A percentile compares a stretch with the other conserved stretches of the same genome.
phyloP scores from a whole-genome alignment of 2,113 vertebrate genomes.

The Amblyornis subalaris region DNA sequence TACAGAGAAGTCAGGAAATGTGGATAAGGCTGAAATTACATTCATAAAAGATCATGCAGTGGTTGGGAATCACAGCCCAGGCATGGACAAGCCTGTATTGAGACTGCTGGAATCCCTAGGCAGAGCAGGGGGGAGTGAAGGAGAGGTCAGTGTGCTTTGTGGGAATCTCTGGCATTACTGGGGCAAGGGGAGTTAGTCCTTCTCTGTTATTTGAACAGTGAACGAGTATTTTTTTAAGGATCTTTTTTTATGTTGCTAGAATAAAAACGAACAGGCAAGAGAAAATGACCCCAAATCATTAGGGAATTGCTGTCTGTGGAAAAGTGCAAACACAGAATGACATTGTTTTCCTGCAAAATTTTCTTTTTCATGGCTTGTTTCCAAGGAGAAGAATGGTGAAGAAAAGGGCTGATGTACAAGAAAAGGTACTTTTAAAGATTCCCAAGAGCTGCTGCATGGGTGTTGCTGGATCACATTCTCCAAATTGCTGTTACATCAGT shows the following conservation, averaged over 20 bases:
- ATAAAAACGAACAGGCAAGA: constrained; percentile 15
- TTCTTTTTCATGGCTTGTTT: background rate
- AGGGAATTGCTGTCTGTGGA: background rate
- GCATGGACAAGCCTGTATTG: constrained; percentile 5
- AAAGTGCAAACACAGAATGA: constrained; percentile 15
- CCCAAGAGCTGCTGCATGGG: background rate
- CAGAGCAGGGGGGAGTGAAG: constrained; percentile 7
- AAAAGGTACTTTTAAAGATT: background rate
- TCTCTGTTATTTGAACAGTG: constrained; percentile 13
- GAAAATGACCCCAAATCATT: constrained; percentile 8
- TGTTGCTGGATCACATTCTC: background rate
- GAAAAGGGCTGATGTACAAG: background rate
- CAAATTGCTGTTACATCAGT: background rate
- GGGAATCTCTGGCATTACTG: constrained; percentile 36
- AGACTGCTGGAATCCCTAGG: constrained; percentile 31
- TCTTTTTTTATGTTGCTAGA: background rate
- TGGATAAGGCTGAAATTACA: constrained; percentile 30
- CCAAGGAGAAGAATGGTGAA: background rate
- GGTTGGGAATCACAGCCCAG: constrained; percentile 21
- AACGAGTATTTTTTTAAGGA: background rate
- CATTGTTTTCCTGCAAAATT: background rate
- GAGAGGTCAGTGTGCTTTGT: constrained; percentile 39
- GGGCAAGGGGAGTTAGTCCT: background rate
- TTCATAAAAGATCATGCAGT: background rate
- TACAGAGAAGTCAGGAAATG: constrained; percentile 10